Evolutionary conservation across 2,888 invertebrate genomes (phyloP).

Genomic region (Napeogenes sylphis): DNA sequence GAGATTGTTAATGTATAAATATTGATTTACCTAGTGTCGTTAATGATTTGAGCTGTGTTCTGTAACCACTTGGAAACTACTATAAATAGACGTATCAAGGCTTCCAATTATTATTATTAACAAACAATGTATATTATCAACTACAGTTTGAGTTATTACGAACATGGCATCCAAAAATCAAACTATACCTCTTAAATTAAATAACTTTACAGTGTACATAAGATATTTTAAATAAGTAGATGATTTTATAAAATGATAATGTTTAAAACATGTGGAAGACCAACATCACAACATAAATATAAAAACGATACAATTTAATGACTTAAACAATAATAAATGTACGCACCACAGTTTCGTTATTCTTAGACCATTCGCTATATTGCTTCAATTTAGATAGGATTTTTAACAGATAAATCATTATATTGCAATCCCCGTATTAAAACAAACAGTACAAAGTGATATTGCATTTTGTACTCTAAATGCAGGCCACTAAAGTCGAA

Average conservation of each 20-base stretch:
- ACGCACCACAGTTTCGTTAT: constrained; percentile 51
- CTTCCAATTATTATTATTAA: constrained; percentile 18
- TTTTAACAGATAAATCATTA: constrained; percentile 12
- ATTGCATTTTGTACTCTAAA: constrained; percentile 28
- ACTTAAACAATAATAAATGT: constrained; percentile 50
- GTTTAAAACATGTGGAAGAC: constrained; percentile 70
- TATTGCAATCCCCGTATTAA: constrained; percentile 29
- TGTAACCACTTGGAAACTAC: constrained; percentile 21
- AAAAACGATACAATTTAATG: constrained; percentile 59
- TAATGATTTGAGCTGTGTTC: constrained; percentile 71
- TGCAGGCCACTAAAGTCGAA: constrained; percentile 17
- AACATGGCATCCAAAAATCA: constrained; percentile 50
- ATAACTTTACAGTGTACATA: constrained; percentile 53
- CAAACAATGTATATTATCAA: constrained; percentile 35
- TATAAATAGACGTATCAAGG: constrained; percentile 7
- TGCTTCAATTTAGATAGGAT: constrained; percentile 24
- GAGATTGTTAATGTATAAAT: constrained; percentile 68
- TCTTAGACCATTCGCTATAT: constrained; percentile 12
- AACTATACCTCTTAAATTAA: constrained; percentile 44
- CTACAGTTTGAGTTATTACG: constrained; percentile 40
- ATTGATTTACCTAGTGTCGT: constrained; percentile 74
- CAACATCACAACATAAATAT: constrained; percentile 75
- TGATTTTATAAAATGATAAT: constrained; percentile 52
- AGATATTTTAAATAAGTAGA: constrained; percentile 56
- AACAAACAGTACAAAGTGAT: constrained; percentile 16